These are phyloP conservation scores for Mercenaria mercenaria DNA, from an alignment of 1,140 invertebrate genomes.

Conservation along the genomic window DNA sequence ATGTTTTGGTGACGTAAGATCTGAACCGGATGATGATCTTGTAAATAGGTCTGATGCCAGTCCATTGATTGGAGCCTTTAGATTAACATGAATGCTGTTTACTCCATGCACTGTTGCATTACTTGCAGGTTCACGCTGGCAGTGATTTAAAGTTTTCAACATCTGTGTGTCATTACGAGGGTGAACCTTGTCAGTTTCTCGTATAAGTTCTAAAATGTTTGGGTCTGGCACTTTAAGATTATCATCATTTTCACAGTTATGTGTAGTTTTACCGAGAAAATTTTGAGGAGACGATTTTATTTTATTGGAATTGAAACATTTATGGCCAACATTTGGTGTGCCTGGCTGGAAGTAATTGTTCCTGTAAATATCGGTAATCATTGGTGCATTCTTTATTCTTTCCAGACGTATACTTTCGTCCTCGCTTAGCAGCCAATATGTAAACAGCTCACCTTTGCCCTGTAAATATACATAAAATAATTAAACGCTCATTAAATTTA, in stretches of 20 bases:
- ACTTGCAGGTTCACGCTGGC: background rate
- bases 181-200: constrained; percentile 57
- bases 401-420: constrained; percentile 69
- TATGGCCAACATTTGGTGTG: constrained; percentile 15
- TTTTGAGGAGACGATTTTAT: constrained; percentile 30
- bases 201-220: constrained; percentile 66
- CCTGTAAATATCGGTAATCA: constrained; percentile 26
- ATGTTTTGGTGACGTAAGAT: constrained; percentile 22
- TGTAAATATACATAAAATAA: constrained; percentile 50
- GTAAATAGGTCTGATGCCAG: background rate
- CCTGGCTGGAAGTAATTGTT: constrained; percentile 41
- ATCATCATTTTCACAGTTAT: constrained; percentile 27
- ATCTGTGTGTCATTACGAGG: background rate
- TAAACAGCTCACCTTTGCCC: constrained; percentile 84
- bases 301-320: constrained; percentile 2
- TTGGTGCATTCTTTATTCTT: background rate
- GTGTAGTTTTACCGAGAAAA: background rate
- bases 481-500: no score
- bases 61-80: constrained; percentile 26
- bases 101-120: background rate
- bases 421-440: constrained; percentile 83
- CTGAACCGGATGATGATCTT: constrained; percentile 42
- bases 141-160: background rate
- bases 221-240: constrained; percentile 28
- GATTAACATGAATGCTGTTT: constrained; percentile 5